phyloP scores from a whole-genome alignment of 2,888 invertebrate genomes.

The Perithous albicinctus region DNA sequence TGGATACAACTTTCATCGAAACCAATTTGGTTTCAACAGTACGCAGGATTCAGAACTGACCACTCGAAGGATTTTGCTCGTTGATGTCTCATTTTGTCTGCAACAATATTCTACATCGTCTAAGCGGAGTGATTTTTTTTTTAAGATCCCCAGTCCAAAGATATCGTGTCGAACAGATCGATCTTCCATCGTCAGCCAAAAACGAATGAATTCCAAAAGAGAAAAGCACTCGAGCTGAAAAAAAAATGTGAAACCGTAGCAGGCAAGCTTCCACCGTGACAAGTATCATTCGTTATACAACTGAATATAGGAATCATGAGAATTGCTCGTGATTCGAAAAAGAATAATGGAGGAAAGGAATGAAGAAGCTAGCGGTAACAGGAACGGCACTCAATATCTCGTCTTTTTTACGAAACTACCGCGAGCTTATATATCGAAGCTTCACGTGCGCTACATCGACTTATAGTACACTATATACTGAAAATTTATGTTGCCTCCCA shows the following conservation, averaged over 20 bases:
- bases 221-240: neutral
- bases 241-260: neutral
- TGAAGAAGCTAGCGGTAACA: constrained; percentile 32
- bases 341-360: constrained; percentile 39
- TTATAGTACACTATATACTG: constrained; percentile 39
- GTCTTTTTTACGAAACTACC: constrained; percentile 60
- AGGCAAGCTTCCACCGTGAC: neutral
- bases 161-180: no score
- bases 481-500: constrained; percentile 59
- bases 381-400: constrained; percentile 53
- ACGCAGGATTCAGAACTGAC: no score
- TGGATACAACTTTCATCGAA: no score
- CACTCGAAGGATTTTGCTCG: no score
- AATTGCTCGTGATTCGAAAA: constrained; percentile 26
- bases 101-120: no score
- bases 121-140: no score
- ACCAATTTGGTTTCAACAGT: no score
- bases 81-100: no score
- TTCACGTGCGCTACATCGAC: constrained; percentile 47
- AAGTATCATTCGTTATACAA: constrained; percentile 55
- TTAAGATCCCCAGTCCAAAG: no score
- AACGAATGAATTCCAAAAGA: neutral
- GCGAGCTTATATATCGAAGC: constrained; percentile 51
- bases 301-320: constrained; percentile 35
- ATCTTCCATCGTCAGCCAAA: neutral